A percentile compares a stretch with the other conserved stretches of the same genome.
These are phyloP conservation scores for Siniperca knerii DNA, from an alignment of 2,113 vertebrate genomes.

Conservation along the genomic window DNA sequence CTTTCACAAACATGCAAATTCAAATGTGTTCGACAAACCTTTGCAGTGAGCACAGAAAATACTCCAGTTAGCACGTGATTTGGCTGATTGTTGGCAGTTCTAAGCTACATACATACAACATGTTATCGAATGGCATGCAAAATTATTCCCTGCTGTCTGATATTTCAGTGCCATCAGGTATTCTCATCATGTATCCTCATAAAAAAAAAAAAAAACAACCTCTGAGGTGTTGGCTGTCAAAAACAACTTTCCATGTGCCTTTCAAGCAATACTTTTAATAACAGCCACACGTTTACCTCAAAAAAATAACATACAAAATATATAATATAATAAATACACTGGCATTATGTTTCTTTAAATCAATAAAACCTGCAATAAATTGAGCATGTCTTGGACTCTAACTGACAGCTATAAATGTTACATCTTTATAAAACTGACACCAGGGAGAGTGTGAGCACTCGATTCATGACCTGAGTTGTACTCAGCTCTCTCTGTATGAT, in stretches of 20 bases:
- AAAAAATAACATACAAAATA: neutral
- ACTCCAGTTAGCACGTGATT: neutral
- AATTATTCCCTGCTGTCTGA: neutral
- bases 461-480: neutral
- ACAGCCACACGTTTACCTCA: neutral
- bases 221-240: neutral
- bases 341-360: neutral
- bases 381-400: neutral
- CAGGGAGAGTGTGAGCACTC: neutral
- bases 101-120: neutral
- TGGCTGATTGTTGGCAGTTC: neutral
- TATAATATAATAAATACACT: neutral
- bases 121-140: neutral
- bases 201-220: neutral
- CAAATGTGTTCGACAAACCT: neutral
- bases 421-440: neutral
- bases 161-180: neutral
- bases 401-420: neutral
- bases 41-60: neutral
- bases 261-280: neutral
- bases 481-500: slow-evolving; percentile 4
- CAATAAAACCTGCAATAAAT: neutral
- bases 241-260: neutral
- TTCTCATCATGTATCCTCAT: neutral
- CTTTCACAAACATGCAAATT: slow-evolving; percentile 31